Conservation (phyloP, 2,888 invertebrate genomes). For the Agonopterix alstromeriana region DNA sequence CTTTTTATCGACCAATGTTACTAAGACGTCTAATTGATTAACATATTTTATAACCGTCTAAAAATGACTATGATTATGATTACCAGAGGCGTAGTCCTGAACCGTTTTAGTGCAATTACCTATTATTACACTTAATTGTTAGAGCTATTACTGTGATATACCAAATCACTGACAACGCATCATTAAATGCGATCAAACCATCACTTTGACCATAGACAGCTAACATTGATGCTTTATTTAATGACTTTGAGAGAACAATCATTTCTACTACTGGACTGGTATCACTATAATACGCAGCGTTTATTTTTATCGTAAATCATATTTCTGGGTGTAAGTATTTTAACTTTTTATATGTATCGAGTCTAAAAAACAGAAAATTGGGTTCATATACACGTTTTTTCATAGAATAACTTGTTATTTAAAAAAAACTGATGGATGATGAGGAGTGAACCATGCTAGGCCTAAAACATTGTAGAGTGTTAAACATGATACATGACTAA, state of each 20-base stretch:
- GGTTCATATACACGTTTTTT: too few relatives aligned
- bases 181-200: constrained; percentile 41
- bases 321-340: too few relatives aligned
- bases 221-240: constrained; percentile 43
- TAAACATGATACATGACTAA: too few relatives aligned
- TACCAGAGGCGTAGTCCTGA: constrained; percentile 18
- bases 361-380: too few relatives aligned
- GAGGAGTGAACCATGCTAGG: too few relatives aligned
- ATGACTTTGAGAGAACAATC: constrained; percentile 33
- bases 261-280: constrained; percentile 20
- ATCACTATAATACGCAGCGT: constrained; percentile 9
- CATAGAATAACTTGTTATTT: too few relatives aligned
- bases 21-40: background rate
- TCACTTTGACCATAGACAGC: constrained; percentile 34
- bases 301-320: constrained; percentile 7
- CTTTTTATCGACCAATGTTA: too few relatives aligned
- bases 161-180: constrained; percentile 44
- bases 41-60: background rate
- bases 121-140: constrained; percentile 58
- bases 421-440: too few relatives aligned
- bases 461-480: too few relatives aligned
- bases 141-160: constrained; percentile 45
- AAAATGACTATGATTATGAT: constrained; percentile 10
- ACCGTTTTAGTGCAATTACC: constrained; percentile 38
- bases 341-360: too few relatives aligned